Percentiles rank a stretch among this genome's conserved stretches.
phyloP scores from a whole-genome alignment of 1,140 invertebrate species.

The Teleopsis dalmanni region DNA sequence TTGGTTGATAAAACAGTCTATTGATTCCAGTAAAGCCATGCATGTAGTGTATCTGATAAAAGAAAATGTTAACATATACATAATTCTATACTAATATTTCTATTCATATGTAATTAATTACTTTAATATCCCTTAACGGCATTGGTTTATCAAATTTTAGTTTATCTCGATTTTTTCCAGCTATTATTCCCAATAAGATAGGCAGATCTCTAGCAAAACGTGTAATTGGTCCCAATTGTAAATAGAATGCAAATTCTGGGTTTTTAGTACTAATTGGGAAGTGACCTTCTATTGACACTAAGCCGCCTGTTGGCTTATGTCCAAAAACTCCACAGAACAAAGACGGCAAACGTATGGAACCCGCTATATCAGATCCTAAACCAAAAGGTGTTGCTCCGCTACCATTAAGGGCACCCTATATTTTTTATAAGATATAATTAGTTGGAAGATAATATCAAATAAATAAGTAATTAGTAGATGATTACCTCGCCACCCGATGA shows the following conservation, averaged over 20 bases:
- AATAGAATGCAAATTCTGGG: slow-evolving; percentile 17
- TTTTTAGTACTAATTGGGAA: slow-evolving; percentile 45
- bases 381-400: slow-evolving; percentile 69
- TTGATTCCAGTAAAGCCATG: slow-evolving; percentile 57
- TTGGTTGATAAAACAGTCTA: slow-evolving; percentile 53
- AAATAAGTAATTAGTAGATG: background rate
- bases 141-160: slow-evolving; percentile 47
- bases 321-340: slow-evolving; percentile 82
- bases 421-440: too few species aligned
- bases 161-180: slow-evolving; percentile 38
- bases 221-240: slow-evolving; percentile 69
- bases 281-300: slow-evolving; percentile 53
- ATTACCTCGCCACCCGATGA: slow-evolving; percentile 67
- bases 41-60: slow-evolving; percentile 49
- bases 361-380: slow-evolving; percentile 78
- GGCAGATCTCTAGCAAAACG: slow-evolving; percentile 70
- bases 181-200: slow-evolving; percentile 58
- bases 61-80: slow-evolving; percentile 50
- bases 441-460: too few species aligned
- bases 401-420: slow-evolving; percentile 59
- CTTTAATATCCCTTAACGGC: slow-evolving; percentile 56
- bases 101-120: slow-evolving; percentile 49
- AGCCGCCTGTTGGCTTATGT: slow-evolving; percentile 69
- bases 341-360: slow-evolving; percentile 81
- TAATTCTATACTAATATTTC: slow-evolving; percentile 40